phyloP scores from a whole-genome alignment of 2,113 vertebrate genomes.

The Tauraco erythrolophus region DNA sequence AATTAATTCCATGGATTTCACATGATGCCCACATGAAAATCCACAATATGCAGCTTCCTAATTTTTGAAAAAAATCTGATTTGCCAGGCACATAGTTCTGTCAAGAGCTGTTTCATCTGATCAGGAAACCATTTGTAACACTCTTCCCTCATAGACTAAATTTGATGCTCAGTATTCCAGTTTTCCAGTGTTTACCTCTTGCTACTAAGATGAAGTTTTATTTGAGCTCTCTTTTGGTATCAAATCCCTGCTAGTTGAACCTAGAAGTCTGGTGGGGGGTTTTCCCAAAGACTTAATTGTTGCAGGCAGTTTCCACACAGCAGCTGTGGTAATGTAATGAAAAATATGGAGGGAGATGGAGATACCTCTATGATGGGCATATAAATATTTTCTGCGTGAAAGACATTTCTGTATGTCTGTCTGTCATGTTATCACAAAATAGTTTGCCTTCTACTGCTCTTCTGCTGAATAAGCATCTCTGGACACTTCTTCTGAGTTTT shows the following conservation, averaged over 20 bases:
- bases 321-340: neutral
- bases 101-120: neutral
- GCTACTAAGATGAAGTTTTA: neutral
- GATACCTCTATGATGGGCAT: neutral
- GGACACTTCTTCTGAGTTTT: neutral
- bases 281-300: neutral
- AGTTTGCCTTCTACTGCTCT: neutral
- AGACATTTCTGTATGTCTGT: neutral
- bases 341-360: neutral
- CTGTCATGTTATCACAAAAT: neutral
- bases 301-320: neutral
- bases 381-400: neutral
- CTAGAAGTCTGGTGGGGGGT: neutral
- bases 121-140: neutral
- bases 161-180: neutral
- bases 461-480: conserved; percentile 36
- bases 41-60: neutral
- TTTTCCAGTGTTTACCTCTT: neutral
- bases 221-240: neutral
- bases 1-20: neutral
- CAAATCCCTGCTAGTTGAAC: neutral
- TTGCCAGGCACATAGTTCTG: neutral
- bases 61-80: neutral
- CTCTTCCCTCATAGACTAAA: neutral
- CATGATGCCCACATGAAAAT: neutral